Evolutionary conservation across 2,797 vertebrate genomes (phyloP).

Genomic region (Sebastiscus albofasciatus): DNA sequence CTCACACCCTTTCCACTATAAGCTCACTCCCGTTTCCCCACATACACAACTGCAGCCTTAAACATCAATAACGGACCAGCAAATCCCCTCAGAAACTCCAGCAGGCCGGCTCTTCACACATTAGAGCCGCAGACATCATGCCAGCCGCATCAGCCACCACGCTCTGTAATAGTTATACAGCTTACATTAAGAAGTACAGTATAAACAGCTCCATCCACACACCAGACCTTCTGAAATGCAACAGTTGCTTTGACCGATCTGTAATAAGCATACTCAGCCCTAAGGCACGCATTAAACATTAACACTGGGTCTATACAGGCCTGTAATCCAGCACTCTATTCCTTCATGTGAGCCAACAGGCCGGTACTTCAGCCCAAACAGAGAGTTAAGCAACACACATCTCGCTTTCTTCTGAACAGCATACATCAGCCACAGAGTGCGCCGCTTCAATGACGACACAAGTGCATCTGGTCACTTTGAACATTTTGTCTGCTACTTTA

Average conservation of each 20-base stretch:
- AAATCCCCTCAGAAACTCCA: conserved; percentile 63
- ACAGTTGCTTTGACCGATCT: conserved; percentile 67
- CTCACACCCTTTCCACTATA: conserved; percentile 9
- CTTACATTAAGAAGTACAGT: conserved; percentile 53
- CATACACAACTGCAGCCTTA: conserved; percentile 33
- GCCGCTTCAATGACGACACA: not conserved
- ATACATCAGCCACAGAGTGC: not conserved
- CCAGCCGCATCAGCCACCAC: conserved; percentile 57
- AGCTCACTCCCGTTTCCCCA: not conserved
- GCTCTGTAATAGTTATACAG: conserved; percentile 56
- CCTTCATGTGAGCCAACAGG: conserved; percentile 57
- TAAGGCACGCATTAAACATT: conserved; percentile 76
- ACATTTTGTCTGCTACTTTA: not conserved
- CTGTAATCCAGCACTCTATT: conserved; percentile 57
- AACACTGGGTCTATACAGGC: conserved; percentile 63
- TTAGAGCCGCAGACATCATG: conserved; percentile 61
- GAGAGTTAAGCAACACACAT: conserved; percentile 25
- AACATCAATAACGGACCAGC: conserved; percentile 46
- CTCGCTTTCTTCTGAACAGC: conserved; percentile 7
- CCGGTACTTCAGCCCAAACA: conserved; percentile 29
- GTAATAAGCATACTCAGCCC: conserved; percentile 68
- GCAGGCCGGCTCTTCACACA: conserved; percentile 56
- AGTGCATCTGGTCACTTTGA: conserved; percentile 29
- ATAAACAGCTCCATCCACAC: conserved; percentile 54
- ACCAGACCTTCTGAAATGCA: conserved; percentile 57